Conservation (phyloP, 2,113 vertebrate species). For the Corythoichthys intestinalis region DNA sequence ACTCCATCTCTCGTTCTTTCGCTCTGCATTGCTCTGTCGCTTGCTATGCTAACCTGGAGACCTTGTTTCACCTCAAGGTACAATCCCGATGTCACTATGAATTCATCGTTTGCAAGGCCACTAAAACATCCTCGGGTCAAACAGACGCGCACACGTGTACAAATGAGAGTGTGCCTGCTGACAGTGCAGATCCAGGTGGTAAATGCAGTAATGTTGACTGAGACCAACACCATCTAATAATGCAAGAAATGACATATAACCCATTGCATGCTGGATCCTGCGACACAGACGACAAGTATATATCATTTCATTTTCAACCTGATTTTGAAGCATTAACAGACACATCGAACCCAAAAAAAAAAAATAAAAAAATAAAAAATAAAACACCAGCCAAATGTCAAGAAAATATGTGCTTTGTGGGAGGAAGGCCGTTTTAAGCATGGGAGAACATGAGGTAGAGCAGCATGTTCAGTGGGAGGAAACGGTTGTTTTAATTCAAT, state of each 20-base stretch:
- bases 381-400: neutral
- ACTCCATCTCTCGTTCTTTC: neutral
- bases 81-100: slow-evolving; percentile 59
- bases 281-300: neutral
- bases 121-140: slow-evolving; percentile 51
- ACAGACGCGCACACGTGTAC: neutral
- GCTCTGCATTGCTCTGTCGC: slow-evolving; percentile 23
- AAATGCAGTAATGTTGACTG: slow-evolving; percentile 46
- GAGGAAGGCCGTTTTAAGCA: slow-evolving; percentile 28
- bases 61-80: slow-evolving; percentile 46
- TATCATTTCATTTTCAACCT: slow-evolving; percentile 30
- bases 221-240: slow-evolving; percentile 42
- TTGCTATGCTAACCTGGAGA: slow-evolving; percentile 45
- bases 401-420: neutral
- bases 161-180: slow-evolving; percentile 34
- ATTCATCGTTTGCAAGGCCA: slow-evolving; percentile 43
- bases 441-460: slow-evolving; percentile 5
- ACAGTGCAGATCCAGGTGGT: slow-evolving; percentile 53
- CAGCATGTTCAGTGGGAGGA: slow-evolving; percentile 31
- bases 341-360: slow-evolving; percentile 66
- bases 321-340: slow-evolving; percentile 42
- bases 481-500: slow-evolving; percentile 43
- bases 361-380: slow-evolving; percentile 3
- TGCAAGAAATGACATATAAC: slow-evolving; percentile 38
- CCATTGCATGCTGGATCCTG: slow-evolving; percentile 43